Percentiles rank a stretch among this genome's conserved stretches.
Conservation (phyloP, 2,113 vertebrate genomes). For the Anhinga anhinga region DNA sequence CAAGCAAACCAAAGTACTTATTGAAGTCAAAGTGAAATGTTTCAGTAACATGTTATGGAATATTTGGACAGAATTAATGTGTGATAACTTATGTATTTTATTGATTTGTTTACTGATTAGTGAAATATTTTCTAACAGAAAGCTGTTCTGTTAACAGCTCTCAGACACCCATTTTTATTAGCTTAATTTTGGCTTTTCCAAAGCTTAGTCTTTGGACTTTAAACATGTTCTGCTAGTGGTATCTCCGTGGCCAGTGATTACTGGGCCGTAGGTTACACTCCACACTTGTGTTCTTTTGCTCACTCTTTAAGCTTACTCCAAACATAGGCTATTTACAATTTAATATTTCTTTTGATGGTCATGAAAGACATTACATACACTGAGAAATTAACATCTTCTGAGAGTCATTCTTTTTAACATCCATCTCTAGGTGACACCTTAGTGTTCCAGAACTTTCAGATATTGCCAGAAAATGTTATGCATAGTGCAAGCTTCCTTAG, state of each 20-base stretch:
- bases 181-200: neutral
- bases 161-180: neutral
- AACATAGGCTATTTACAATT: neutral
- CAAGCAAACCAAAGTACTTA: neutral
- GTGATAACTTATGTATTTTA: neutral
- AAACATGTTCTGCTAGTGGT: neutral
- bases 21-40: neutral
- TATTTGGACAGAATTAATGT: neutral
- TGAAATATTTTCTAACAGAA: neutral
- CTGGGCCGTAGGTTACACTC: neutral
- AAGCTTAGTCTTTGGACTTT: neutral
- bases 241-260: neutral
- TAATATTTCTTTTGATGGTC: neutral
- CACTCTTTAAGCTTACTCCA: neutral
- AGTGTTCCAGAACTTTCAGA: neutral
- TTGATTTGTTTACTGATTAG: neutral
- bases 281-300: neutral
- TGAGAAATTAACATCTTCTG: neutral
- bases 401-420: neutral
- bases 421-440: neutral
- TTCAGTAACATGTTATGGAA: neutral
- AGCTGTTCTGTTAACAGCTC: neutral
- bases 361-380: neutral
- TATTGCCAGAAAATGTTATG: neutral
- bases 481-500: neutral